phyloP scores from a whole-genome alignment of 2,113 vertebrate genomes.

The Aramus guarauna region DNA sequence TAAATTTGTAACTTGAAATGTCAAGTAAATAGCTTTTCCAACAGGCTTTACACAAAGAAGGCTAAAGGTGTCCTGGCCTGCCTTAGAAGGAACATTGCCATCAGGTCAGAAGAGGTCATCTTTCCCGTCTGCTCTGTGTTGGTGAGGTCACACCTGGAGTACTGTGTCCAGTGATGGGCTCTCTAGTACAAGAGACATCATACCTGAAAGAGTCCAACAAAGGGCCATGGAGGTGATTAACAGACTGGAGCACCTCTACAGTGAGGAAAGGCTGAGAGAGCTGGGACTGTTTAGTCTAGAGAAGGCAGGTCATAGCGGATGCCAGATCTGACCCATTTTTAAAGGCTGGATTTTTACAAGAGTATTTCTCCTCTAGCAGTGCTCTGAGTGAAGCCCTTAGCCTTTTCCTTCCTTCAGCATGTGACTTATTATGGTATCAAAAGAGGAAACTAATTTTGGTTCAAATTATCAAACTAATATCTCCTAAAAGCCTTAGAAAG shows the following conservation, averaged over 20 bases:
- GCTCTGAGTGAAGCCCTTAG: not conserved
- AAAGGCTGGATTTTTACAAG: not conserved
- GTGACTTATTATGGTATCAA: not conserved
- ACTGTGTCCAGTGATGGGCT: not conserved
- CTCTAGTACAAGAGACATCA: not conserved
- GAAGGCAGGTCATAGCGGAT: not conserved
- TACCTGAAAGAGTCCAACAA: not conserved
- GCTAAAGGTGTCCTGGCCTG: not conserved
- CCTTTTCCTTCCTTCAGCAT: not conserved
- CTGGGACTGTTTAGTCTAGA: not conserved
- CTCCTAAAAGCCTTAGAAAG: not conserved
- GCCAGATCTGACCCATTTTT: not conserved
- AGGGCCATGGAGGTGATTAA: not conserved
- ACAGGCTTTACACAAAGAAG: not conserved
- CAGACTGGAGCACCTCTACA: fast-evolving
- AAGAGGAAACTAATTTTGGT: not conserved
- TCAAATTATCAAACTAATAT: not conserved
- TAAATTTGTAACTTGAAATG: not conserved
- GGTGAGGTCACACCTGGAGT: not conserved
- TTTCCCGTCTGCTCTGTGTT: not conserved
- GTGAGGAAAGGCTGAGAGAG: not conserved
- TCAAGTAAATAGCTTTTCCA: not conserved
- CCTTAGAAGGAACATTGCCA: not conserved
- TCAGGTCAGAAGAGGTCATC: not conserved
- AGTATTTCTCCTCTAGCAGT: not conserved